Evolutionary conservation across 2,113 vertebrate genomes (phyloP).

Genomic region (Strix uralensis): DNA sequence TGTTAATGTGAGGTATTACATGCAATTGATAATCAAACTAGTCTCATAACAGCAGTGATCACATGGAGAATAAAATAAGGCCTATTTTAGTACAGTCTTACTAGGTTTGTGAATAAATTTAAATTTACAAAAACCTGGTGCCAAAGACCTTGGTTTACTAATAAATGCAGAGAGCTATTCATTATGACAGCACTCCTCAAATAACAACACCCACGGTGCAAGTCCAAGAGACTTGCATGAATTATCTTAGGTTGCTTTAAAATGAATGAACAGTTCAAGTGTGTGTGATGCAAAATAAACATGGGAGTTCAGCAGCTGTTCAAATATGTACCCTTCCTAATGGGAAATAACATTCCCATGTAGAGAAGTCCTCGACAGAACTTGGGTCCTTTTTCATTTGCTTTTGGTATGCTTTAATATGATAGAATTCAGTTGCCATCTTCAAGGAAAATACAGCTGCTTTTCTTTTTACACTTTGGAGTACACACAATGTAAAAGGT

Average conservation of each 20-base stretch:
- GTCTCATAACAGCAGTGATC: neutral
- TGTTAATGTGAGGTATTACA: neutral
- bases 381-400: neutral
- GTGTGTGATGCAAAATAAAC: neutral
- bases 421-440: neutral
- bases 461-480: neutral
- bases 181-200: neutral
- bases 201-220: neutral
- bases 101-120: neutral
- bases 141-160: neutral
- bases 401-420: neutral
- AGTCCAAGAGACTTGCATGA: neutral
- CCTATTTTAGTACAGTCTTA: neutral
- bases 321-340: neutral
- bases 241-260: neutral
- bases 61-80: neutral
- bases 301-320: neutral
- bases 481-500: neutral
- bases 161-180: neutral
- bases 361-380: neutral
- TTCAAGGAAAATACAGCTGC: neutral
- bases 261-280: neutral
- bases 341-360: neutral
- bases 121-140: neutral
- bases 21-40: neutral